Evolutionary conservation across 2,797 vertebrate genomes (phyloP).

Genomic region (Tragelaphus oryx): DNA sequence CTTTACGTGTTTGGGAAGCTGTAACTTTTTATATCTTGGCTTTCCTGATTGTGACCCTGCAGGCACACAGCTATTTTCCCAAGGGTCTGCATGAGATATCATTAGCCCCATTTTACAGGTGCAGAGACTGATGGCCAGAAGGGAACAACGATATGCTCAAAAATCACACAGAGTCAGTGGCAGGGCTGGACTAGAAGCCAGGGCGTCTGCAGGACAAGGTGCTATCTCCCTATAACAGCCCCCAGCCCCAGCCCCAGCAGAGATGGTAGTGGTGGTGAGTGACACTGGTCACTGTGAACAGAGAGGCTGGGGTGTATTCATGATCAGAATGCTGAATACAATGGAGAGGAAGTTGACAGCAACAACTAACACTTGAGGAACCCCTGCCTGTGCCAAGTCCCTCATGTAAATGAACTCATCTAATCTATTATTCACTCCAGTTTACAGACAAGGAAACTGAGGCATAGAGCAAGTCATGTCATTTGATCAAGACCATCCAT

Average conservation of each 20-base stretch:
- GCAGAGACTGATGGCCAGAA: not conserved
- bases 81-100: not conserved
- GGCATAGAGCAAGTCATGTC: not conserved
- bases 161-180: not conserved
- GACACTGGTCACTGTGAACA: not conserved
- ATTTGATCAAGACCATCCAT: not conserved
- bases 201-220: not conserved
- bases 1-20: slow-evolving; percentile 47
- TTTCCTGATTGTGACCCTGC: slow-evolving; percentile 43
- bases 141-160: not conserved
- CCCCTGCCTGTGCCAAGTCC: not conserved
- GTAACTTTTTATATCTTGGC: slow-evolving; percentile 60
- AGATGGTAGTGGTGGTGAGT: not conserved
- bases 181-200: not conserved
- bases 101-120: not conserved
- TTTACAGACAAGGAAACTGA: not conserved
- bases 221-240: too few relatives aligned
- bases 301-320: not conserved
- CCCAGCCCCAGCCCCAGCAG: not conserved
- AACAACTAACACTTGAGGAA: not conserved
- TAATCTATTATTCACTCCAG: not conserved
- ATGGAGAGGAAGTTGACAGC: not conserved
- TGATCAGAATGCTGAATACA: not conserved
- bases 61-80: not conserved
- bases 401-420: not conserved